Evolutionary conservation across 2,888 invertebrate genomes (phyloP), one percentile per base, ranked within the genome.

Genomic region (Ophioninae sp.): DNA sequence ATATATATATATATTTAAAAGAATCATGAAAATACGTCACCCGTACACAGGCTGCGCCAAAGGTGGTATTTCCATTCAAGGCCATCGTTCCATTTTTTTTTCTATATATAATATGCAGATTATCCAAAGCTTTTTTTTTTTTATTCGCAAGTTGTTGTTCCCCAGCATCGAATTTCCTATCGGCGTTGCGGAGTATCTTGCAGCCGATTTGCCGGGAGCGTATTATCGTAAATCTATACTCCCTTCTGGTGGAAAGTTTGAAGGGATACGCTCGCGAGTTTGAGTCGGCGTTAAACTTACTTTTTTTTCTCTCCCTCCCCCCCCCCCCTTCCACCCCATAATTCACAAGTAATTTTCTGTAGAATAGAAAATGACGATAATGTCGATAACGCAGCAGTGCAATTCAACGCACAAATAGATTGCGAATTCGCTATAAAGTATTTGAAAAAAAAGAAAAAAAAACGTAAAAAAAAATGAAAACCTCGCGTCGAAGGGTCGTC

Each of bases 401-500:
- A 39, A 37, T 79, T 17, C 57, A 20, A 41, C 75, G 62, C 37
- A 67, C 62, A 50, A 59, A 50, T 57, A 17, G 13, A 17, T 50
- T 50, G 13, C 17, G 2, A 50, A 50, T 50, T 50, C 50, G 17
- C 50, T 3, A 30, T 30, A 3, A 30, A 30, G 30, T 30, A 30
- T 30, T 30, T 30, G 30, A 30, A 30, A 30, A 30, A 30, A 30
- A 30, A 30, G 30, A 30, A 30, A 30, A 30, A 30, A 30, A 30
- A 1, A 30, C 3, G 1, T 30, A 30, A 30, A 30, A 30, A 1
- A 30, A 2, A 2, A 2, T 30, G 1, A 2, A 30, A 30, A 30
- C 30, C 30, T 30, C 3, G 30, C 30, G 3, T 76, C 79, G 41
- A 69, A 57, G 81, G 84, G 81, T 84, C 84, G 76, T 68, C 62